Evolutionary conservation across 2,888 invertebrate genomes (phyloP), one percentile per base, ranked within the genome.

Genomic region (Sphinx pinastri): DNA sequence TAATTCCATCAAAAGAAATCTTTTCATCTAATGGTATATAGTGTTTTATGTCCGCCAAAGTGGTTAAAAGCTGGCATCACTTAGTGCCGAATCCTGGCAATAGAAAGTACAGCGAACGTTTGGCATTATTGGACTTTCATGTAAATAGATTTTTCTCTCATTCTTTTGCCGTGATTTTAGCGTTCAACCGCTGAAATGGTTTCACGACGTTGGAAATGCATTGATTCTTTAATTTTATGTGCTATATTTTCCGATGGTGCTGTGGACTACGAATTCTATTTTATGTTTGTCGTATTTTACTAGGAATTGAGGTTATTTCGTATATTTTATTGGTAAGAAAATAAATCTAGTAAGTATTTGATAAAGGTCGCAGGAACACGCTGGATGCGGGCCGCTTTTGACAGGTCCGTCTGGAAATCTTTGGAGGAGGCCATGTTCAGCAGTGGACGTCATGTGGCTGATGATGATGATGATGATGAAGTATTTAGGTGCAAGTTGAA

Each of bases 41-140:
- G 63, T 63, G 19, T 63, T 63, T 63, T 63, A 49, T 12, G 63
- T 47, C 63, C 47, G 60, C 25, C 63, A 63, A 49, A 47, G 63
- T 19, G 47, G 47, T 63, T 49, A 19, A 63, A 47, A 63, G 63
- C 63, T 63, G 63, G 13, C 63, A 25, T n/a, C 63, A 13, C 49
- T 63, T 19, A 13, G 19, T 8, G 13, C 63, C 13, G 49, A 63
- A 63, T 49, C 63, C 49, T 47, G 63, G 47, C 63, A 63, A 63
- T 63, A 19, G 63, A 63, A 63, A 19, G 63, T 63, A 19, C 12
- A 63, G 63, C 63, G 47, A 63, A 63, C 49, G 49, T 63, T 63
- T 63, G 47, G 19, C 47, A 63, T 63, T 49, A 71, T 57, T 72
- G 70, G 74, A 71, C 71, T 77, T 76, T 78, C 76, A 74, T 68